Conservation (phyloP, 2,888 invertebrate genomes). For the Aromia moschata region DNA sequence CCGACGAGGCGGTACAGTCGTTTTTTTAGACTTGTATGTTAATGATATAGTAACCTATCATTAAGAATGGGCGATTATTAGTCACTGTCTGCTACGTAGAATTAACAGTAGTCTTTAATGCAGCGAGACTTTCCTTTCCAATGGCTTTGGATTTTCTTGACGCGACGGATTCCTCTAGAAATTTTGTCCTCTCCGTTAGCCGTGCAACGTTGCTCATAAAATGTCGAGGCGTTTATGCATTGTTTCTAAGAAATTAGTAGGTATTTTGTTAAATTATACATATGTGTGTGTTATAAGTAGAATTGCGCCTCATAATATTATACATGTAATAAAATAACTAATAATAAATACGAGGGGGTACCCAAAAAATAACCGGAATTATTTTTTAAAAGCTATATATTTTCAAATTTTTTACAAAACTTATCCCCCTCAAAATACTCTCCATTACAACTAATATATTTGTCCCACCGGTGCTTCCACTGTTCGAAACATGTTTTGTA, state of each 20-base stretch:
- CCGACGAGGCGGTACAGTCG: neutral
- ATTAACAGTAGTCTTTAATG: neutral
- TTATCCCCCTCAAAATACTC: too few relatives aligned
- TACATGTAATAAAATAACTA: too few relatives aligned
- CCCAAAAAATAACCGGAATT: too few relatives aligned
- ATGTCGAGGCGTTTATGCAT: neutral
- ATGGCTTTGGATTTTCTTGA: neutral
- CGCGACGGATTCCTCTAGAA: neutral
- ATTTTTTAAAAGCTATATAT: too few relatives aligned
- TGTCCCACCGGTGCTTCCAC: too few relatives aligned
- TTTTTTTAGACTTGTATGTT: neutral
- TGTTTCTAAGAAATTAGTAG: neutral
- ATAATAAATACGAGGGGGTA: too few relatives aligned
- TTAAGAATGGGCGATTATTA: slow-evolving; percentile 1
- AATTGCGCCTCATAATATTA: too few relatives aligned
- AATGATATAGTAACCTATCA: neutral
- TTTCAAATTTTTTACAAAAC: too few relatives aligned
- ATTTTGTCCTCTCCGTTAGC: neutral
- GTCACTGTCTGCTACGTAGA: neutral
- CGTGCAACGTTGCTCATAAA: neutral
- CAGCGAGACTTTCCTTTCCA: neutral
- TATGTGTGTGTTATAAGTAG: neutral
- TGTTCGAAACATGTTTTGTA: too few relatives aligned
- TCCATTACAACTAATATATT: too few relatives aligned
- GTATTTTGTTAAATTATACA: neutral